Evolutionary conservation across 2,888 invertebrate species (phyloP).

Genomic region (Meiosimyza platycephala): DNA sequence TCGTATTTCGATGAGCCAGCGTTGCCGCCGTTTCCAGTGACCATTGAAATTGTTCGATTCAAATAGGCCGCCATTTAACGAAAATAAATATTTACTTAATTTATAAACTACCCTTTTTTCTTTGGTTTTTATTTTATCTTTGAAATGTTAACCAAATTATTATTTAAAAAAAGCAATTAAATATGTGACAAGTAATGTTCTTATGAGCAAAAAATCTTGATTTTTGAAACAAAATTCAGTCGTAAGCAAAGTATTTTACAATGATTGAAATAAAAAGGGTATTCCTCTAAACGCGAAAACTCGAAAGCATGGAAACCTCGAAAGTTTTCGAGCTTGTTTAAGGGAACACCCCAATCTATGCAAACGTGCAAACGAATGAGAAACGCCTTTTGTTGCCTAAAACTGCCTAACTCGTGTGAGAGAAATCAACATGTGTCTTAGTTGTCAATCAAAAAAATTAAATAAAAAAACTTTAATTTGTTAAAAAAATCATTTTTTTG

Average conservation of each 20-base stretch:
- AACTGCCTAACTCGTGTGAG: no score
- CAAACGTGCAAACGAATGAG: no score
- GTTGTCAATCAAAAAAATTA: no score
- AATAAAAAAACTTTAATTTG: no score
- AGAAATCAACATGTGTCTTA: no score
- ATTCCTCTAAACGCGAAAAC: no score
- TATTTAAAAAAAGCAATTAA: neutral
- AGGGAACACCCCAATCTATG: no score
- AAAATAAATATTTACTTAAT: slow-evolving; percentile 34
- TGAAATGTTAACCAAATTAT: neutral
- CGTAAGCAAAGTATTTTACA: slow-evolving; percentile 13
- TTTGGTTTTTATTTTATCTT: slow-evolving; percentile 5
- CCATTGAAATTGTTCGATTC: slow-evolving; percentile 89
- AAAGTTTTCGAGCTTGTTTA: no score
- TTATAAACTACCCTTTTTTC: slow-evolving; percentile 16
- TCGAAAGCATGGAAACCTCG: no score
- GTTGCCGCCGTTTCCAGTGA: slow-evolving; percentile 77
- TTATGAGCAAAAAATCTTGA: neutral
- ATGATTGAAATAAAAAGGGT: neutral
- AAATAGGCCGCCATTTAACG: slow-evolving; percentile 86
- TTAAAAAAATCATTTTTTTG: no score
- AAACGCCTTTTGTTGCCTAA: no score
- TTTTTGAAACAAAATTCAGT: neutral
- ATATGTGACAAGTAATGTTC: neutral
- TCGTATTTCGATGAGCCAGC: slow-evolving; percentile 55